phyloP scores from a whole-genome alignment of 2,888 invertebrate genomes.

The Microdon myrmicae region DNA sequence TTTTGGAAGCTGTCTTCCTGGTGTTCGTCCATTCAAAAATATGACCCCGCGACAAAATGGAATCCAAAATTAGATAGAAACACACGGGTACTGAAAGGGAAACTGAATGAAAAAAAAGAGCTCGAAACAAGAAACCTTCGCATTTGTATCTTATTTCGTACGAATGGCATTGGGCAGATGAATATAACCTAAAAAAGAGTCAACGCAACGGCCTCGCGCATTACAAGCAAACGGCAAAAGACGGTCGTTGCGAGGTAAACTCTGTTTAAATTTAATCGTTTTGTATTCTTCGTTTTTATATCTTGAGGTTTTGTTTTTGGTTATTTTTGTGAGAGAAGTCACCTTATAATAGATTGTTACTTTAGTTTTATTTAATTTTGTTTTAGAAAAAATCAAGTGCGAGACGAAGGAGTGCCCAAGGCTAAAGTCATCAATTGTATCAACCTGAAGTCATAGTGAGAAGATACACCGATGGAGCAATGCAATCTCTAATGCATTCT shows the following conservation, averaged over 20 bases:
- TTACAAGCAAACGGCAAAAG: slow-evolving; percentile 20
- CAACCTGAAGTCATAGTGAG: too few species aligned
- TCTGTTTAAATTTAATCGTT: too few species aligned
- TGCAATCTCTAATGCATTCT: too few species aligned
- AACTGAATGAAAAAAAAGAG: slow-evolving; percentile 8
- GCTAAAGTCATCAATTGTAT: too few species aligned
- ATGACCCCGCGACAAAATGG: too few species aligned
- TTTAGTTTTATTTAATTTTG: slow-evolving; percentile 26
- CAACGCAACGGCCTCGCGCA: slow-evolving; percentile 47
- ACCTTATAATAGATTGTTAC: slow-evolving; percentile 34
- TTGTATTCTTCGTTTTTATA: too few species aligned
- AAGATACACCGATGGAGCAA: too few species aligned
- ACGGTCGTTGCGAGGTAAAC: slow-evolving; percentile 26
- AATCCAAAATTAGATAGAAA: slow-evolving; percentile 7
- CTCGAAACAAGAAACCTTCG: slow-evolving; percentile 50
- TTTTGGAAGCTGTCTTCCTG: too few species aligned
- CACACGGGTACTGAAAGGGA: slow-evolving; percentile 21
- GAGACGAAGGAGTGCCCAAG: slow-evolving; percentile 33
- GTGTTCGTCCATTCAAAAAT: too few species aligned
- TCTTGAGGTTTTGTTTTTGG: slow-evolving; percentile 7
- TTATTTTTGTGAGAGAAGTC: slow-evolving; percentile 31
- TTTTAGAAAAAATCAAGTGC: slow-evolving; percentile 44
- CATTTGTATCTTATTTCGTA: slow-evolving; percentile 47
- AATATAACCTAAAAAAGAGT: slow-evolving; percentile 53
- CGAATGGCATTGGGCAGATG: slow-evolving; percentile 50